Conservation (phyloP, 2,888 invertebrate genomes). For the Diaperis boleti region DNA sequence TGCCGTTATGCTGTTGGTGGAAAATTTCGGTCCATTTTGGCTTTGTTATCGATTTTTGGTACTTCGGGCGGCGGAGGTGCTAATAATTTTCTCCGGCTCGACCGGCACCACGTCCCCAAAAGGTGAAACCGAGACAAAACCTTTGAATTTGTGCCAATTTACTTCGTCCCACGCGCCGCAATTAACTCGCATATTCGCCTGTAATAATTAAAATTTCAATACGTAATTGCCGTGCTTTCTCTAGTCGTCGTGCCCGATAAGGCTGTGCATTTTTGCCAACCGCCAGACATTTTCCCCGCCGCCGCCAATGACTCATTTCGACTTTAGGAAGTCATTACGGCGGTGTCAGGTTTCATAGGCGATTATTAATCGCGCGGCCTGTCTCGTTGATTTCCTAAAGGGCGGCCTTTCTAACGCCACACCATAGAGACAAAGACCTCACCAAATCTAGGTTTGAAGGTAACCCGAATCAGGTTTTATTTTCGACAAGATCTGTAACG, state of each 20-base stretch:
- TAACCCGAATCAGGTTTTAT: constrained; percentile 32
- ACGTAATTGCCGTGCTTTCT: constrained; percentile 39
- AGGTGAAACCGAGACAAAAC: constrained; percentile 29
- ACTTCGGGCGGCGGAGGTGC: no score
- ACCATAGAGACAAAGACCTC: constrained; percentile 18
- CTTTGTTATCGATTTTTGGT: neutral
- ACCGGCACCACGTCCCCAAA: neutral
- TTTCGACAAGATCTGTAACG: constrained; percentile 30
- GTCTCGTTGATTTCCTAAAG: constrained; percentile 26
- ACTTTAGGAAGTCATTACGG: constrained; percentile 37
- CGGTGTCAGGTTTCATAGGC: constrained; percentile 29
- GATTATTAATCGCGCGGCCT: constrained; percentile 20
- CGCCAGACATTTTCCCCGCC: constrained; percentile 28
- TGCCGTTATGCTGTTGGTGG: constrained; percentile 31
- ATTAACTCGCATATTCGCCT: constrained; percentile 33
- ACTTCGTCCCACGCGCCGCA: constrained; percentile 29
- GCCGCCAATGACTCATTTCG: constrained; percentile 30
- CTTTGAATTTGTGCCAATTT: constrained; percentile 36
- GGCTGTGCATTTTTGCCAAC: constrained; percentile 25
- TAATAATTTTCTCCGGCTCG: neutral
- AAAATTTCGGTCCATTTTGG: no score
- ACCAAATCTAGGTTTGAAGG: constrained; percentile 35
- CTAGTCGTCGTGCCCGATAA: constrained; percentile 35
- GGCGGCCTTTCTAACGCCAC: constrained; percentile 22
- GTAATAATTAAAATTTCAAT: constrained; percentile 39